Conservation (phyloP, 2,797 vertebrate species). For the Morelia viridis region DNA sequence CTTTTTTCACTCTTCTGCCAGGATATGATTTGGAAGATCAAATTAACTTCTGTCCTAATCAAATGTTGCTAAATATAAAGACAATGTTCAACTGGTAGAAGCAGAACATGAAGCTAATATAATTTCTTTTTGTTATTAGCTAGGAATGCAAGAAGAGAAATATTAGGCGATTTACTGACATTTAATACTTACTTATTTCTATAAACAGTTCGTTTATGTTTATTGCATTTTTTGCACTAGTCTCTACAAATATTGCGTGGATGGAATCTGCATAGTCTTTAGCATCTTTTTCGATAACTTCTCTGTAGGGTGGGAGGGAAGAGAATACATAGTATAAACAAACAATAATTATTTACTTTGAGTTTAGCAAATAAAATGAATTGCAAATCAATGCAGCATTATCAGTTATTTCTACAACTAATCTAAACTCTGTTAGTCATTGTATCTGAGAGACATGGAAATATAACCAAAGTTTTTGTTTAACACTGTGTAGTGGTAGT, state of each 20-base stretch:
- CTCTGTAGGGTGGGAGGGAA: conserved; percentile 75
- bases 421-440: neutral
- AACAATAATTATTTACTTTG: neutral
- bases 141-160: neutral
- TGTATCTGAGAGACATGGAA: neutral
- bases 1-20: conserved; percentile 23
- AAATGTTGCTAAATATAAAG: neutral
- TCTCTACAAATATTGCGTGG: conserved; percentile 96
- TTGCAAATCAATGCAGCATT: conserved; percentile 4
- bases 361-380: conserved; percentile 14
- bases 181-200: conserved; percentile 95
- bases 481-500: neutral
- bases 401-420: neutral
- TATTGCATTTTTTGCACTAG: conserved; percentile 97
- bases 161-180: neutral
- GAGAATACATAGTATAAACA: conserved; percentile 19
- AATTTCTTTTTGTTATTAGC: conserved; percentile 19
- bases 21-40: conserved; percentile 8
- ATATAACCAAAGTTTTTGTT: neutral
- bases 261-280: conserved; percentile 99
- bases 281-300: conserved; percentile 95
- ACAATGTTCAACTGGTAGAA: neutral
- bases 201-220: conserved; percentile 99
- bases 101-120: neutral
- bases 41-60: conserved; percentile 6